phyloP scores from a whole-genome alignment of 1,140 invertebrate species.

The Caenorhabditis inopinata region DNA sequence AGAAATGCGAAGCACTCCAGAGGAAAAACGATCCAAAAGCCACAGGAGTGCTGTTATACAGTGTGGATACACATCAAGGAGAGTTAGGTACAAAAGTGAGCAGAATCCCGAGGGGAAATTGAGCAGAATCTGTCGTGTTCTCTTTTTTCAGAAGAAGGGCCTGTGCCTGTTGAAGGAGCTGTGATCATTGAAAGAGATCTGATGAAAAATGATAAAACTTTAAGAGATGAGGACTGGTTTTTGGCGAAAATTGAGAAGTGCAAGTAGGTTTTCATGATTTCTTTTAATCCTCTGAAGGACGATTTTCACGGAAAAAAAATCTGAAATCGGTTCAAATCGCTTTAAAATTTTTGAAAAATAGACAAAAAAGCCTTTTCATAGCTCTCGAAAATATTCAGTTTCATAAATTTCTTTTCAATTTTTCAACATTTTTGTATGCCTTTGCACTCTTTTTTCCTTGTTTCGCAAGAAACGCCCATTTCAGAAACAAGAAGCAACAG shows the following conservation, averaged over 20 bases:
- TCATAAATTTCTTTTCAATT: no score
- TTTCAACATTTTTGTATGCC: no score
- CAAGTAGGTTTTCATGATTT: not conserved
- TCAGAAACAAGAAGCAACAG: not conserved
- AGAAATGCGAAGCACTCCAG: no score
- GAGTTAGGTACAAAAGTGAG: constrained; percentile 19
- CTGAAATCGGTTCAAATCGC: no score
- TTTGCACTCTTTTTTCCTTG: no score
- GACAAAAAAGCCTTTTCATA: no score
- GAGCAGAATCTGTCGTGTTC: not conserved
- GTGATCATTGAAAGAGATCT: not conserved
- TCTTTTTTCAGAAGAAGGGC: not conserved
- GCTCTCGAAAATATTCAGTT: no score
- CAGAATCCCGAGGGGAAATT: not conserved
- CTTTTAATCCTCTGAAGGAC: no score
- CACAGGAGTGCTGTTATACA: not conserved
- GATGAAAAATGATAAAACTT: constrained; percentile 4
- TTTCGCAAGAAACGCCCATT: no score
- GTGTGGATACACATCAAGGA: not conserved
- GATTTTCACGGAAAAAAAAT: no score
- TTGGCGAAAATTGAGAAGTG: constrained; percentile 11
- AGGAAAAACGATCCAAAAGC: not conserved
- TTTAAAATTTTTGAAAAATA: no score
- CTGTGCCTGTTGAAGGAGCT: not conserved
- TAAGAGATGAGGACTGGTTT: constrained; percentile 23